Percentiles rank a stretch among this genome's conserved stretches.
Conservation (phyloP, 1,140 invertebrate genomes). For the Eumeta japonica region DNA sequence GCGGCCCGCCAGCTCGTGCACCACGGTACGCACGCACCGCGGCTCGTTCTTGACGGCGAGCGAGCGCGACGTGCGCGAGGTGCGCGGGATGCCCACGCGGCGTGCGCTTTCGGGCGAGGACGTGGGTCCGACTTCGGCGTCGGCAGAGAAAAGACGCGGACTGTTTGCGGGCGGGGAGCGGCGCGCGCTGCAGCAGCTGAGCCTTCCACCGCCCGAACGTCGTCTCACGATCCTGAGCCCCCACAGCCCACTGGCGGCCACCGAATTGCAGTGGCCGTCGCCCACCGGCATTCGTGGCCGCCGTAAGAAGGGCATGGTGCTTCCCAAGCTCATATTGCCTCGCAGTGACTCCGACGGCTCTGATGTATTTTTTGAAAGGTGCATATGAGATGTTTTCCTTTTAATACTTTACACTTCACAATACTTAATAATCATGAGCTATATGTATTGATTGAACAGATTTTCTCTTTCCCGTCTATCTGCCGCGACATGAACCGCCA, state of each 20-base stretch:
- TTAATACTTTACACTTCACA: too few species aligned
- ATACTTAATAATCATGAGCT: too few species aligned
- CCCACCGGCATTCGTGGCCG: conserved; percentile 64
- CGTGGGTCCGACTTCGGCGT: conserved; percentile 52
- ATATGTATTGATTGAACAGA: too few species aligned
- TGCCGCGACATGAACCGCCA: too few species aligned
- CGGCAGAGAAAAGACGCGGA: conserved; percentile 64
- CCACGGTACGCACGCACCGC: conserved; percentile 41
- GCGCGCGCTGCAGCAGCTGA: conserved; percentile 65
- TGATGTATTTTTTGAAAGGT: conserved; percentile 62
- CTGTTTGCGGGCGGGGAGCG: conserved; percentile 66
- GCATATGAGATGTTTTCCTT: too few species aligned
- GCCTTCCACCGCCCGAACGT: conserved; percentile 65
- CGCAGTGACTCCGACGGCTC: conserved; percentile 68
- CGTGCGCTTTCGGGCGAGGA: conserved; percentile 63
- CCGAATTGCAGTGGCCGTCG: conserved; percentile 63
- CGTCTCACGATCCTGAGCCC: conserved; percentile 72
- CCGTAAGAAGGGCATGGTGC: conserved; percentile 69
- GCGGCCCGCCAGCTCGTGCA: conserved; percentile 47
- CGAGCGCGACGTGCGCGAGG: conserved; percentile 63
- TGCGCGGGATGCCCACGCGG: conserved; percentile 59
- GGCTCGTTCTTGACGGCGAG: conserved; percentile 65
- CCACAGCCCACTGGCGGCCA: conserved; percentile 64
- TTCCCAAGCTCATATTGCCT: conserved; percentile 73
- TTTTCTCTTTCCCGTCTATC: too few species aligned